Percentiles rank a stretch among this genome's conserved stretches.
phyloP scores from a whole-genome alignment of 2,797 vertebrate genomes.

The Neoniphon sammara region DNA sequence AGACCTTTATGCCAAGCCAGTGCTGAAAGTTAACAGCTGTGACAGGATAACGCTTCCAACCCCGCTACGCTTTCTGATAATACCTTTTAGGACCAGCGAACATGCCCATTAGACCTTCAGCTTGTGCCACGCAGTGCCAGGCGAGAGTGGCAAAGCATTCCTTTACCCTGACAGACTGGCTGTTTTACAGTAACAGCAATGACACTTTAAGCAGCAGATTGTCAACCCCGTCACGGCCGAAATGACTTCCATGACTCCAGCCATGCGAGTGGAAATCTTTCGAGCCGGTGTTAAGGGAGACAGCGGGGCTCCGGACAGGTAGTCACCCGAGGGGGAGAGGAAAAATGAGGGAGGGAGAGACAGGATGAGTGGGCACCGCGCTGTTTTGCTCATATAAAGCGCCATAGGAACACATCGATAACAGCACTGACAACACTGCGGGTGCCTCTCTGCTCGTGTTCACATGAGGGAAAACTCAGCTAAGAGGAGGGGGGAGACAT shows the following conservation, averaged over 20 bases:
- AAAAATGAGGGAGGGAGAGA: not conserved
- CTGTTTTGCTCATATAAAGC: slow-evolving; percentile 49
- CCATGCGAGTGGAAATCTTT: slow-evolving; percentile 70
- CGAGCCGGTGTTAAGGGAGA: slow-evolving; percentile 62
- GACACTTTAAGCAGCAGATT: slow-evolving; percentile 75
- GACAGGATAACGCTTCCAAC: slow-evolving; percentile 43
- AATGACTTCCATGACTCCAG: slow-evolving; percentile 73
- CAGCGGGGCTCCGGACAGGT: slow-evolving; percentile 60
- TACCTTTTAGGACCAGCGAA: slow-evolving; percentile 70
- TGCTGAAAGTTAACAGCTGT: slow-evolving; percentile 37
- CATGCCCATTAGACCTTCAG: slow-evolving; percentile 69
- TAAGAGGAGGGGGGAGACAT: slow-evolving; percentile 19
- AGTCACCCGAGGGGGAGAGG: slow-evolving; percentile 40
- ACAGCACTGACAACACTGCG: slow-evolving; percentile 46
- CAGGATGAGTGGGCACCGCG: slow-evolving; percentile 26
- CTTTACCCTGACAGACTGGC: slow-evolving; percentile 65
- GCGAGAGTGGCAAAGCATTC: slow-evolving; percentile 63
- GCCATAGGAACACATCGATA: slow-evolving; percentile 41
- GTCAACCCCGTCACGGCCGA: slow-evolving; percentile 70
- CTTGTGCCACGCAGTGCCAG: slow-evolving; percentile 52
- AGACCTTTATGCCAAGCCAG: slow-evolving; percentile 24
- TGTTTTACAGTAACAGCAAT: slow-evolving; percentile 71
- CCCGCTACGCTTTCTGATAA: slow-evolving; percentile 48
- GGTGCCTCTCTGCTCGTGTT: slow-evolving; percentile 33
- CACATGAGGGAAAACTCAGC: slow-evolving; percentile 41